Evolutionary conservation across 1,140 invertebrate genomes (phyloP).

Genomic region (Leptinotarsa defecta): DNA sequence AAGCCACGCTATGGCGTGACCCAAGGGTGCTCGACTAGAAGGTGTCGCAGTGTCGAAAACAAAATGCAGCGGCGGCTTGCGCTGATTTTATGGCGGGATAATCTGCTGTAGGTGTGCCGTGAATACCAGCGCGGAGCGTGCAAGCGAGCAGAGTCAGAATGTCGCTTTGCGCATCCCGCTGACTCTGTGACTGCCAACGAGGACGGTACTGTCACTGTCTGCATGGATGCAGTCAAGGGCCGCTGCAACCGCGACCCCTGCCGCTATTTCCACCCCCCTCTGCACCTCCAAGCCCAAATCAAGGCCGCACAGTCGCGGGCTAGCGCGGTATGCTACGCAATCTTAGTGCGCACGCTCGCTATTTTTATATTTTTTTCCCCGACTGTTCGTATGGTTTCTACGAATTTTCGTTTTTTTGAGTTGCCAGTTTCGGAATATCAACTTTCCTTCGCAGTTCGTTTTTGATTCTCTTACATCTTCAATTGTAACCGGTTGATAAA

Average conservation of each 20-base stretch:
- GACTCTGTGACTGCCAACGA: conserved; percentile 90
- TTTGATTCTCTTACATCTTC: neutral
- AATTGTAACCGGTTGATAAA: neutral
- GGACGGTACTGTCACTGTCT: conserved; percentile 96
- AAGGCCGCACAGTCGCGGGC: conserved; percentile 93
- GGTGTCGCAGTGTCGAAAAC: conserved; percentile 4
- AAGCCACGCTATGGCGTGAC: neutral
- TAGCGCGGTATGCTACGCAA: conserved; percentile 87
- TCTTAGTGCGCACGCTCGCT: conserved; percentile 56
- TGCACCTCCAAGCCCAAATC: conserved; percentile 98
- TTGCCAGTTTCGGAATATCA: neutral
- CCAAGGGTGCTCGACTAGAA: neutral
- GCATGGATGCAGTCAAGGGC: conserved; percentile 98
- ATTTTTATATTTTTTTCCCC: conserved; percentile 44
- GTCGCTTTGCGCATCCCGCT: conserved; percentile 96
- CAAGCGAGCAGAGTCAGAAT: conserved; percentile 93
- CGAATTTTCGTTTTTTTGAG: neutral
- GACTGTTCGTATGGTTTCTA: conserved; percentile 36
- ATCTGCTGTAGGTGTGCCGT: conserved; percentile 88
- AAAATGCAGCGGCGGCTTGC: conserved; percentile 50
- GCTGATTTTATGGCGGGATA: conserved; percentile 44
- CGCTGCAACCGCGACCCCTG: conserved; percentile 94
- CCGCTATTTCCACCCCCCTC: conserved; percentile 96
- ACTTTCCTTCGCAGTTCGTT: too few species aligned
- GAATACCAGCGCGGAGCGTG: conserved; percentile 97